phyloP scores from a whole-genome alignment of 2,113 vertebrate genomes.

The Prolemur simus region DNA sequence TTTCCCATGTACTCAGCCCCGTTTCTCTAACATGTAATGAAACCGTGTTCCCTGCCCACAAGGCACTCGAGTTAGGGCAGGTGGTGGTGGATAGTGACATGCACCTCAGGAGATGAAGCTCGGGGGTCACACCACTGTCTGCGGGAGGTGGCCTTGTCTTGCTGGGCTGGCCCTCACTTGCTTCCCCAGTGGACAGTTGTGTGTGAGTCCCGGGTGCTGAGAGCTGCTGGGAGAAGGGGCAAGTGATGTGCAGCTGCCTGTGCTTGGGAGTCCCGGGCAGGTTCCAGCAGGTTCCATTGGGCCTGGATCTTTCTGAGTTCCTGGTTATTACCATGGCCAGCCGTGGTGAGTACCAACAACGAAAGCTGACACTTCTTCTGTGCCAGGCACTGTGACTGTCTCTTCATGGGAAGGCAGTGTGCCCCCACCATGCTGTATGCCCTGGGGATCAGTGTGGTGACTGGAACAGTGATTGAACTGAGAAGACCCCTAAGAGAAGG shows the following conservation, averaged over 20 bases:
- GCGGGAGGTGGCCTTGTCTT: neutral
- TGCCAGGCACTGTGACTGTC: neutral
- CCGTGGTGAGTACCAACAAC: fast-evolving
- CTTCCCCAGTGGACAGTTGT: neutral
- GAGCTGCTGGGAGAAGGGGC: neutral
- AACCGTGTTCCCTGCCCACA: neutral
- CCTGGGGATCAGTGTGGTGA: neutral
- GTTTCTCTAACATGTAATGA: neutral
- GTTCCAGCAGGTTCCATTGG: neutral
- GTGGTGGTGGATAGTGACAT: fast-evolving
- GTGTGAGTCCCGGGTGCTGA: neutral
- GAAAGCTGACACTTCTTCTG: neutral
- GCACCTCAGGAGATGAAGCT: fast-evolving
- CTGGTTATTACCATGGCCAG: neutral
- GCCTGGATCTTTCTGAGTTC: neutral
- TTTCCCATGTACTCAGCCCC: neutral
- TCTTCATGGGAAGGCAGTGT: neutral
- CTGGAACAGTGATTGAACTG: neutral
- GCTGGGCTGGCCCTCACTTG: neutral
- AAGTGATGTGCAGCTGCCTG: neutral
- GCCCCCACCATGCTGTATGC: neutral
- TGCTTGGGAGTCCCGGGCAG: neutral
- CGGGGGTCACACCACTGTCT: too few species aligned
- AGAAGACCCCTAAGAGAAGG: neutral
- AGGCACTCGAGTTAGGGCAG: neutral